These are phyloP conservation scores for Tretioscincus oriximinensis DNA, from an alignment of 2,113 vertebrate species.

Conservation along the genomic window DNA sequence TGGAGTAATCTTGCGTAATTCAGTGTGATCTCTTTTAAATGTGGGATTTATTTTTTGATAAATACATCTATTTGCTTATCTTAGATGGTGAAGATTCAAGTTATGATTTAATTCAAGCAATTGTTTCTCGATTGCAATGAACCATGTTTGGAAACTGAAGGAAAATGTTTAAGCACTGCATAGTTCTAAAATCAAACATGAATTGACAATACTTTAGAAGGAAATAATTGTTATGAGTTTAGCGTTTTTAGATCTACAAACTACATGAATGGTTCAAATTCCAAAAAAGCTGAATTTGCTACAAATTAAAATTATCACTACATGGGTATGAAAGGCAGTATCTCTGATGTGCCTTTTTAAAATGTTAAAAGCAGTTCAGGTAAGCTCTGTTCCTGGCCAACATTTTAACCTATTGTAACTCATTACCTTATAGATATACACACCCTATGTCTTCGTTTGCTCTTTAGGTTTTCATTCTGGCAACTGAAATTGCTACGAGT, in stretches of 20 bases:
- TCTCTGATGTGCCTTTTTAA: not conserved
- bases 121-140: no score
- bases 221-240: not conserved
- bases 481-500: not conserved
- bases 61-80: not conserved
- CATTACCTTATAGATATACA: no score
- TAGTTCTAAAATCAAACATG: not conserved
- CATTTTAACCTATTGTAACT: no score
- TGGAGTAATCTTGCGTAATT: no score
- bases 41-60: not conserved
- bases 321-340: not conserved
- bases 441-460: not conserved
- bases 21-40: not conserved
- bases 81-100: not conserved
- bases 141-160: not conserved
- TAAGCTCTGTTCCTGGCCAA: no score
- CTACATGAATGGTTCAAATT: no score
- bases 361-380: no score
- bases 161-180: not conserved
- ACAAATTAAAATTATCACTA: no score
- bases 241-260: not conserved
- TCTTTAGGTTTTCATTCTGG: not conserved
- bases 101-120: not conserved
- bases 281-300: no score
- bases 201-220: not conserved